A percentile compares a stretch with the other conserved stretches of the same genome.
These are phyloP conservation scores for Zhuqinia jingwanae DNA, from an alignment of 2,888 invertebrate species.

Conservation along the genomic window DNA sequence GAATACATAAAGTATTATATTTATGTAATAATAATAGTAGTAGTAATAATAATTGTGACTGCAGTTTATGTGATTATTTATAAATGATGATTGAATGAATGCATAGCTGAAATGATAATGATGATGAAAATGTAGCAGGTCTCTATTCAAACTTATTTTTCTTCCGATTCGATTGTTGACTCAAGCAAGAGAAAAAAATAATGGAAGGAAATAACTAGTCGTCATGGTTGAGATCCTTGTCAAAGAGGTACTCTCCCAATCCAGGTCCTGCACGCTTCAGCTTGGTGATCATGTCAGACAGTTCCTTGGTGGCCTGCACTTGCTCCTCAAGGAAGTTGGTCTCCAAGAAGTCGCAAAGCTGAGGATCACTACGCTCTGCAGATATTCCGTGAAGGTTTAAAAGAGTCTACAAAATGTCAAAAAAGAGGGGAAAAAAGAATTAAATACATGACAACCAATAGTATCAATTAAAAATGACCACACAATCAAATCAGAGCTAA, in stretches of 20 bases:
- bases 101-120: background rate
- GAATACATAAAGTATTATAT: background rate
- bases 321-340: slow-evolving; percentile 84
- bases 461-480: too few species aligned
- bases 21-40: too few species aligned
- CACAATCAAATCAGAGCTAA: too few species aligned
- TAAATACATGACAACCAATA: too few species aligned
- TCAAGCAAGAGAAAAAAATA: background rate
- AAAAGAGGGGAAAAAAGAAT: too few species aligned
- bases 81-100: slow-evolving; percentile 41
- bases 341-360: slow-evolving; percentile 83
- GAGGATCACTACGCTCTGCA: slow-evolving; percentile 82
- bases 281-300: slow-evolving; percentile 84
- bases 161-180: background rate
- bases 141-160: background rate
- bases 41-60: background rate
- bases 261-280: slow-evolving; percentile 83
- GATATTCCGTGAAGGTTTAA: slow-evolving; percentile 81
- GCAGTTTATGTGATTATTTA: slow-evolving; percentile 3
- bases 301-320: slow-evolving; percentile 84
- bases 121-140: slow-evolving; percentile 37
- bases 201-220: background rate
- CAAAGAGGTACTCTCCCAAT: slow-evolving; percentile 84
- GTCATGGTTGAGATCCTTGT: slow-evolving; percentile 81
- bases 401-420: slow-evolving; percentile 81